phyloP scores from a whole-genome alignment of 1,140 invertebrate genomes.

The Lepidurus apus region DNA sequence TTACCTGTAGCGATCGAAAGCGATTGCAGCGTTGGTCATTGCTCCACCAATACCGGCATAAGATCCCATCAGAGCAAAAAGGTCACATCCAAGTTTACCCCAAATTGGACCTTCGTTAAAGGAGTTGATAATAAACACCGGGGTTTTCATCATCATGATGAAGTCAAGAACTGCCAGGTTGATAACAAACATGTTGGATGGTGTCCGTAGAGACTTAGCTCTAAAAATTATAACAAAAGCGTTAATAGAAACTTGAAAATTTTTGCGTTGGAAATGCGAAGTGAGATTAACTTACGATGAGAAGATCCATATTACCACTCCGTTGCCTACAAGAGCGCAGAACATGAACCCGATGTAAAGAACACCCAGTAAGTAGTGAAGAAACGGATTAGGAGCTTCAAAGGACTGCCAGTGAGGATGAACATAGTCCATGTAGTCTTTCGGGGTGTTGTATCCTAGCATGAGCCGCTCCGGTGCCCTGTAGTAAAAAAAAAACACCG shows the following conservation, averaged over 20 bases:
- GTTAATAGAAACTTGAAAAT: not conserved
- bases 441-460: slow-evolving; percentile 69
- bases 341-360: slow-evolving; percentile 74
- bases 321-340: slow-evolving; percentile 71
- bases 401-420: slow-evolving; percentile 73
- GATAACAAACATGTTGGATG: slow-evolving; percentile 83
- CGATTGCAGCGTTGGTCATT: slow-evolving; percentile 71
- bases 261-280: not conserved
- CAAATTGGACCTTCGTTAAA: slow-evolving; percentile 65
- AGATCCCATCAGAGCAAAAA: slow-evolving; percentile 69
- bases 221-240: slow-evolving; percentile 50
- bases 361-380: slow-evolving; percentile 74
- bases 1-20: slow-evolving; percentile 66
- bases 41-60: slow-evolving; percentile 71
- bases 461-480: slow-evolving; percentile 45
- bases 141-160: slow-evolving; percentile 79
- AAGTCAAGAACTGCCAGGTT: slow-evolving; percentile 81
- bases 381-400: slow-evolving; percentile 68
- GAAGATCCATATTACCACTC: slow-evolving; percentile 84
- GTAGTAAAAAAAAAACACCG: not conserved
- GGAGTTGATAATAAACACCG: slow-evolving; percentile 81
- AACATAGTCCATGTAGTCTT: slow-evolving; percentile 66
- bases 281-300: slow-evolving; percentile 56
- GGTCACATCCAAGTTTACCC: slow-evolving; percentile 66
- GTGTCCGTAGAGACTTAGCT: slow-evolving; percentile 72